Percentiles rank a stretch among this genome's conserved stretches.
phyloP scores from a whole-genome alignment of 1,140 invertebrate genomes.

The Drosophila kohkoa region DNA sequence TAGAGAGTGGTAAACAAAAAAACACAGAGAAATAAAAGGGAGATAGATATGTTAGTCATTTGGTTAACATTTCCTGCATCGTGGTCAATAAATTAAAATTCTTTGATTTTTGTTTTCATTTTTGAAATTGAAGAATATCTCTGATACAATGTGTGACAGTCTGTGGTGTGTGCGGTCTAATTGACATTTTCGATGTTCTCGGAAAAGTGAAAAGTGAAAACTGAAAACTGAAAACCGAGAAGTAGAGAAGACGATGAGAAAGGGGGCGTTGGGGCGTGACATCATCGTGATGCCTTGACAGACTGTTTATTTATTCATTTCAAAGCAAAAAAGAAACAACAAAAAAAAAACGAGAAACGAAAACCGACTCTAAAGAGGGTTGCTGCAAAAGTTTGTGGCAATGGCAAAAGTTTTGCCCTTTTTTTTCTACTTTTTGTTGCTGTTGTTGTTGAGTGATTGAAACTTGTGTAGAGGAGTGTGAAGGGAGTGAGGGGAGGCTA shows the following conservation, averaged over 20 bases:
- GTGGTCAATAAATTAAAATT: neutral
- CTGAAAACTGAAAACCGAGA: neutral
- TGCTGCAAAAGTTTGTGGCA: conserved; percentile 34
- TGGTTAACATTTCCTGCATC: neutral
- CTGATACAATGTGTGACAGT: neutral
- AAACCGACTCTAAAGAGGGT: conserved; percentile 4
- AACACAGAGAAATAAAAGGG: neutral
- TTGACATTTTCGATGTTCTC: conserved; percentile 25
- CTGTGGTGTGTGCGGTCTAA: conserved; percentile 4
- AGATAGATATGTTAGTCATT: neutral
- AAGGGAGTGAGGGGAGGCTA: neutral
- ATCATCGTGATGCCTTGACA: conserved; percentile 36
- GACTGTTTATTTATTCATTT: conserved; percentile 52
- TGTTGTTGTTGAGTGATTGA: conserved; percentile 34
- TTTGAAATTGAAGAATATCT: neutral
- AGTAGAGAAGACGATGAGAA: neutral
- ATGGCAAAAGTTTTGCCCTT: conserved; percentile 22
- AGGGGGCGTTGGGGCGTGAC: conserved; percentile 16
- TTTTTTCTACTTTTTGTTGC: conserved; percentile 9
- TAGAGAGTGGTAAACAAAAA: too few relatives aligned
- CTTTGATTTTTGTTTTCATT: neutral
- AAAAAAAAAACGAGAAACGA: neutral
- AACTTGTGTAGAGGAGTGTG: conserved; percentile 4
- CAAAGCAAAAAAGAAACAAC: neutral
- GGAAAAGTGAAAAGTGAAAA: conserved; percentile 2